Evolutionary conservation across 2,888 invertebrate genomes (phyloP).

Genomic region (Leucophenga maculata): DNA sequence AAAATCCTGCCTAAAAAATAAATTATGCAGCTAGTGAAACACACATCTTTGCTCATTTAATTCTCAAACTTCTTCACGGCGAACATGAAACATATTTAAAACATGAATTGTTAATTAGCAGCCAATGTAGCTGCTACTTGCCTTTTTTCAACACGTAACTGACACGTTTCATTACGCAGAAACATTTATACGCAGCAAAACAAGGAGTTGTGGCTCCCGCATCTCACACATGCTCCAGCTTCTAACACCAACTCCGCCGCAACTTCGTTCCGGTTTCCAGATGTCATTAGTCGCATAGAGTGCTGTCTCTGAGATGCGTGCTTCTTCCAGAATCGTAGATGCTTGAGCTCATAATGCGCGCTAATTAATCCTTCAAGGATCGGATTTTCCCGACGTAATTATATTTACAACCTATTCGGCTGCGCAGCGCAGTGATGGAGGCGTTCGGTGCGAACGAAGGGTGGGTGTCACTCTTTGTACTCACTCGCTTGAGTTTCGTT

Average conservation of each 20-base stretch:
- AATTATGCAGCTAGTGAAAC: constrained; percentile 13
- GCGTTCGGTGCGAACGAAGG: background rate
- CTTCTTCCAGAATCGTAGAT: constrained; percentile 44
- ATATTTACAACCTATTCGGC: constrained; percentile 57
- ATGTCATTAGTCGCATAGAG: constrained; percentile 42
- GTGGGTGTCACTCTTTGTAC: background rate
- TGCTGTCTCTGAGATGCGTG: constrained; percentile 17
- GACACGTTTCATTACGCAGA: constrained; percentile 54
- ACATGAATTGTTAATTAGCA: constrained; percentile 70
- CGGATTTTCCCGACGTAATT: constrained; percentile 70
- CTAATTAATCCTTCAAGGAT: constrained; percentile 73
- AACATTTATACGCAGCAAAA: constrained; percentile 42
- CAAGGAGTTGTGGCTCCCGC: constrained; percentile 43
- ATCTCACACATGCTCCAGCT: constrained; percentile 25
- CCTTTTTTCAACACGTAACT: constrained; percentile 45
- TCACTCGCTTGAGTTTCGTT: background rate
- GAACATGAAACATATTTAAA: constrained; percentile 59
- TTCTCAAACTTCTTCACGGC: background rate
- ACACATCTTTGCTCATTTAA: constrained; percentile 14
- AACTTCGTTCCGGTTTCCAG: constrained; percentile 31
- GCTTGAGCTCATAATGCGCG: constrained; percentile 68
- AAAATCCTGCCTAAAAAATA: constrained; percentile 27
- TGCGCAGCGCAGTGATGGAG: constrained; percentile 2
- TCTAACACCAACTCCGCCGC: background rate
- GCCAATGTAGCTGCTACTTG: constrained; percentile 44